phyloP scores from a whole-genome alignment of 1,140 invertebrate genomes.

The Heliconius melpomene region DNA sequence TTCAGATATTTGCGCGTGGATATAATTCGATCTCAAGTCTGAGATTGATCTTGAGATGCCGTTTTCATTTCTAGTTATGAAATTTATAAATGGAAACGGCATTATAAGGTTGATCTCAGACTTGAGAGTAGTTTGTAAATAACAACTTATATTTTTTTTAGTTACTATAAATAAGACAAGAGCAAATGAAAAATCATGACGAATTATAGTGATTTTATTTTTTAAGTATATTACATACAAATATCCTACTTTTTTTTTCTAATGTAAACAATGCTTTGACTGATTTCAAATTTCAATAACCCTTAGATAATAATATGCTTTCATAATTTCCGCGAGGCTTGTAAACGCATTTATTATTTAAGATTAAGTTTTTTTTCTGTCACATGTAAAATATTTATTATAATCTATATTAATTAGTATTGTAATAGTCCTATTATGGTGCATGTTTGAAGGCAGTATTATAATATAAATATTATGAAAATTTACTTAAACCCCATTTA shows the following conservation, averaged over 20 bases:
- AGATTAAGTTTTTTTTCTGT: constrained; percentile 40
- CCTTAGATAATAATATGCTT: constrained; percentile 46
- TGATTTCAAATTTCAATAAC: background rate
- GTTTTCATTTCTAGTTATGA: too few species aligned
- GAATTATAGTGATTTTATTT: background rate
- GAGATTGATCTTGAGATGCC: too few species aligned
- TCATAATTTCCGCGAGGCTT: constrained; percentile 68
- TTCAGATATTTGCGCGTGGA: background rate
- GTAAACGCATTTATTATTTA: constrained; percentile 72
- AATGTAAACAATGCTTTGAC: background rate
- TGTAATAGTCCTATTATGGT: constrained; percentile 21
- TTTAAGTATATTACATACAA: background rate
- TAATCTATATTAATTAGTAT: background rate
- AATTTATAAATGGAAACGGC: too few species aligned
- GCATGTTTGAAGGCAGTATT: constrained; percentile 35
- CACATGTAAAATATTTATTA: constrained; percentile 16
- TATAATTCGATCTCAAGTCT: too few species aligned
- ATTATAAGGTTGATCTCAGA: too few species aligned
- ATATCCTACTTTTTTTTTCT: background rate
- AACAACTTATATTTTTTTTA: background rate
- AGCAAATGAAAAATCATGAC: background rate
- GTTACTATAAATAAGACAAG: background rate
- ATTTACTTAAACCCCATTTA: background rate
- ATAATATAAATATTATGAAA: constrained; percentile 10
- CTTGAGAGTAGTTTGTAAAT: too few species aligned